Conservation (phyloP, 2,797 vertebrate genomes). For the Lacerta bilineata region DNA sequence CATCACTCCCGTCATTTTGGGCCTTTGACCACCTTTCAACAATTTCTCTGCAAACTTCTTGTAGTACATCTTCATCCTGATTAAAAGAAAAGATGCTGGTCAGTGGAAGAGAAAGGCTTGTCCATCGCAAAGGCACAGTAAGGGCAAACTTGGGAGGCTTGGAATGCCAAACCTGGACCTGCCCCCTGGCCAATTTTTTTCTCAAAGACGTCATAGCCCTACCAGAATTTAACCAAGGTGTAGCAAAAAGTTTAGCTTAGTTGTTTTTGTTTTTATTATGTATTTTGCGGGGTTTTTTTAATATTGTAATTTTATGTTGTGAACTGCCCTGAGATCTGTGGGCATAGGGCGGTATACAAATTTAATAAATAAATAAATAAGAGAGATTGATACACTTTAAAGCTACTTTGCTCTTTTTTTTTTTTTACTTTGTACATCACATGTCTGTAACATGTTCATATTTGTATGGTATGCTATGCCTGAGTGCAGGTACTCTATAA, state of each 20-base stretch:
- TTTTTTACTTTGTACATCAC: background rate
- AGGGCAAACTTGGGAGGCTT: background rate
- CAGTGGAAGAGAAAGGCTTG: background rate
- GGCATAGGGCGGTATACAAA: no score
- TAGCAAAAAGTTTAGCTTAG: background rate
- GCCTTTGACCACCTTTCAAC: slow-evolving; percentile 89
- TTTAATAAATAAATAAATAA: background rate
- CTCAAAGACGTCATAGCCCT: no score
- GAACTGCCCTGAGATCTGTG: no score
- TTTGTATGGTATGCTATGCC: background rate
- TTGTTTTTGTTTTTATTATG: background rate
- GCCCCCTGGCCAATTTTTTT: background rate
- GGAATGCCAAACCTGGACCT: background rate
- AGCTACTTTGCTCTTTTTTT: background rate
- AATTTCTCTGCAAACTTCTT: slow-evolving; percentile 91
- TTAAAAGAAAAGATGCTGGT: slow-evolving; percentile 56
- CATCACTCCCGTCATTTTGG: slow-evolving; percentile 73
- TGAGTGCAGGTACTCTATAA: background rate
- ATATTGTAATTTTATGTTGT: no score
- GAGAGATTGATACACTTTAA: background rate
- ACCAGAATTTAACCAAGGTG: background rate
- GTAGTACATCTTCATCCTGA: slow-evolving; percentile 91
- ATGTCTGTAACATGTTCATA: background rate
- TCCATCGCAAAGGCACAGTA: slow-evolving; percentile 5
- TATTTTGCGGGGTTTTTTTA: no score